phyloP scores from a whole-genome alignment of 2,888 invertebrate genomes.

The Silvanus unidentatus region DNA sequence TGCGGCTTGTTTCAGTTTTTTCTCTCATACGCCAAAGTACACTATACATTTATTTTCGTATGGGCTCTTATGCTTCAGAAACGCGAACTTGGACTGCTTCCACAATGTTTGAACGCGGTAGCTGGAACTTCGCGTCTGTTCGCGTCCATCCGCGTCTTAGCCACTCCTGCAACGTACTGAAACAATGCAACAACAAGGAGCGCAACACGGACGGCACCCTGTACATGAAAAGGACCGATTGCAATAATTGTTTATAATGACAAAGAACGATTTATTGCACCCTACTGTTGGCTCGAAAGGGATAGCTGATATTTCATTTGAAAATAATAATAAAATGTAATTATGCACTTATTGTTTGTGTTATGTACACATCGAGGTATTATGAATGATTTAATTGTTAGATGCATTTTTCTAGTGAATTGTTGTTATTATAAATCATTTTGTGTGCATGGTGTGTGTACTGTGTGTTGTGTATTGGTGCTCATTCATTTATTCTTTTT shows the following conservation, averaged over 20 bases:
- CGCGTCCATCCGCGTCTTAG: slow-evolving; percentile 23
- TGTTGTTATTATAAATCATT: too few species aligned
- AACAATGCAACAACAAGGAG: slow-evolving; percentile 22
- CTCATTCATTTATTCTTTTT: too few species aligned
- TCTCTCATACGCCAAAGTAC: slow-evolving; percentile 3
- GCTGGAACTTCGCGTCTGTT: slow-evolving; percentile 22
- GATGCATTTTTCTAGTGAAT: too few species aligned
- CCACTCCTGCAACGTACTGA: slow-evolving; percentile 26
- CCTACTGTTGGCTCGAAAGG: neutral
- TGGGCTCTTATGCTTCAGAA: neutral
- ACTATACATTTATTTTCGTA: neutral
- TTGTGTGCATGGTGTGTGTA: too few species aligned
- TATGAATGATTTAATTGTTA: slow-evolving; percentile 2
- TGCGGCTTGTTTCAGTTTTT: slow-evolving; percentile 1
- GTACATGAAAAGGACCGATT: slow-evolving; percentile 8
- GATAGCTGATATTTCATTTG: neutral
- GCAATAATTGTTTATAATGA: neutral
- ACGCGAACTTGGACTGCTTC: slow-evolving; percentile 6
- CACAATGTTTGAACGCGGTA: slow-evolving; percentile 24
- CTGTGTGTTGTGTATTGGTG: too few species aligned
- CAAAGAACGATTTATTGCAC: slow-evolving; percentile 2
- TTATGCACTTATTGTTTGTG: too few species aligned
- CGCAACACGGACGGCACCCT: neutral
- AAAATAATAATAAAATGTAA: neutral
- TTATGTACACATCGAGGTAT: neutral